These are phyloP conservation scores for Dunckerocampus dactyliophorus DNA, from an alignment of 2,113 vertebrate species.

Conservation along the genomic window DNA sequence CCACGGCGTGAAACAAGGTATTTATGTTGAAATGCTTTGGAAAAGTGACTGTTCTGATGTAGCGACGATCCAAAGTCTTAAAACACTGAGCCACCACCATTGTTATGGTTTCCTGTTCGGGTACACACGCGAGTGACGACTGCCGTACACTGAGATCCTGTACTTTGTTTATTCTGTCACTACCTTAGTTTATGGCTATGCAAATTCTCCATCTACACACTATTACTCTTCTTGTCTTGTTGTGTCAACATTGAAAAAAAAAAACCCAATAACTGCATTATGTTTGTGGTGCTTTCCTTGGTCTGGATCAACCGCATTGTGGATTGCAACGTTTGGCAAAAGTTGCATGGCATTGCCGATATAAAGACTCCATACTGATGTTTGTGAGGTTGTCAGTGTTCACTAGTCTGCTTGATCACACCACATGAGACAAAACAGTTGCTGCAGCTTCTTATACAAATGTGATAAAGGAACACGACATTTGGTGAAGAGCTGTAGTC, in stretches of 20 bases:
- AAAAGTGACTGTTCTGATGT: slow-evolving; percentile 68
- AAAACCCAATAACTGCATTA: slow-evolving; percentile 48
- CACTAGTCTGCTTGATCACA: slow-evolving; percentile 29
- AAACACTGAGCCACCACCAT: slow-evolving; percentile 62
- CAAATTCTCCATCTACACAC: slow-evolving; percentile 55
- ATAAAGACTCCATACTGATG: slow-evolving; percentile 47
- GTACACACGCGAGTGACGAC: slow-evolving; percentile 25
- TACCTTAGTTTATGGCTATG: slow-evolving; percentile 73
- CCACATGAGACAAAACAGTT: slow-evolving; percentile 27
- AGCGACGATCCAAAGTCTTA: slow-evolving; percentile 70
- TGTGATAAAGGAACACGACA: slow-evolving; percentile 8
- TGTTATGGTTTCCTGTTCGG: slow-evolving; percentile 36
- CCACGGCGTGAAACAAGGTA: slow-evolving; percentile 37
- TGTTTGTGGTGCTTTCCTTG: slow-evolving; percentile 51
- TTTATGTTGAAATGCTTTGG: slow-evolving; percentile 51
- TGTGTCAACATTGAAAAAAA: slow-evolving; percentile 46
- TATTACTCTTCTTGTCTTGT: slow-evolving; percentile 32
- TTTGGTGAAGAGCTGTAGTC: neutral
- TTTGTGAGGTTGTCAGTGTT: slow-evolving; percentile 47
- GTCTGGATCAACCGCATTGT: slow-evolving; percentile 32
- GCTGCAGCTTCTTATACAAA: slow-evolving; percentile 25
- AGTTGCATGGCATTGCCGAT: slow-evolving; percentile 59
- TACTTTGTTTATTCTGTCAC: slow-evolving; percentile 42
- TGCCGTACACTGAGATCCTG: slow-evolving; percentile 43
- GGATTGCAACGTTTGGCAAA: slow-evolving; percentile 46